Evolutionary conservation across 1,140 invertebrate species (phyloP), one percentile per base, ranked within the genome.

Genomic region (Drosophila repletoides): DNA sequence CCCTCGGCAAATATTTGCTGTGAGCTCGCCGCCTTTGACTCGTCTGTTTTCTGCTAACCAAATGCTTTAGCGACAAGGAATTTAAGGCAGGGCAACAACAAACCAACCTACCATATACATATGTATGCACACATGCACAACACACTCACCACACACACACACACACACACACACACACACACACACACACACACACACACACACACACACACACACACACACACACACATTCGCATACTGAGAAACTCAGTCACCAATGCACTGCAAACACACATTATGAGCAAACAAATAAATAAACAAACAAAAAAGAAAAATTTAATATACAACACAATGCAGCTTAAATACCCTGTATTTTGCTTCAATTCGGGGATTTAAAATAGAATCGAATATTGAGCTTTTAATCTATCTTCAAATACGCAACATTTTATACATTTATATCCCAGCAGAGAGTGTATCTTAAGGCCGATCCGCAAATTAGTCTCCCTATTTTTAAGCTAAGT

Each of bases 1-100:
- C 81, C 81, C 69, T 87, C 65, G 48, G 65, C 76, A 86, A 86
- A 86, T 86, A 86, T 86, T 86, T 86, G 81, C 76, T 67, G 59
- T 70, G 74, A 67, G 68, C 63, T 81, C 63, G 68, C 71, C 81
- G 79, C 79, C 79, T 84, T 84, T 84, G 79, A 79, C 80, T 84
- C 52, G 31, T 21, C 51, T 52, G 65, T 26, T 40, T 48, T 55
- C 41, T 34, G 34, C 46, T 52, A 60, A 41, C 58, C 75, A 64
- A 77, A 65, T 74, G 76, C 65, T 77, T 77, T 74, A 74, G 79
- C 74, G 74, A 79, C 79, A 83, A 77, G 74, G 79, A 83, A 83
- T 83, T 77, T 73, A 74, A 83, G 69, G 77, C 76, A 74, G 84
- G 69, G 77, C 76, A 75, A 53, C 74, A 77, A 38, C 52, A 56